Evolutionary conservation across 23 tunicate species (phyloP).

Genomic region (Trididemnum miniatum): DNA sequence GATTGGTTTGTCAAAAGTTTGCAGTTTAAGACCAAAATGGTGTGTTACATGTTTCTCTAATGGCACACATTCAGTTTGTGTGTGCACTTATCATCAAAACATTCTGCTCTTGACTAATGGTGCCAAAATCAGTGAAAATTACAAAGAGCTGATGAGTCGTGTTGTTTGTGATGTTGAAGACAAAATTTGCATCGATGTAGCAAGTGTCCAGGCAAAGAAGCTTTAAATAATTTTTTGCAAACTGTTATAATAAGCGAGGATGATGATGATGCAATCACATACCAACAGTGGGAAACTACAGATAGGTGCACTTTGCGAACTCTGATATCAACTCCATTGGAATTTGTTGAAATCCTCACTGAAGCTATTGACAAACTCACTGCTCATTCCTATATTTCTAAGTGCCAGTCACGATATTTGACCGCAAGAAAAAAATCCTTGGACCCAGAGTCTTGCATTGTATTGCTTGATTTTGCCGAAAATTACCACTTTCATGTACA

Average conservation of each 20-base stretch:
- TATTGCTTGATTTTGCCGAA: conserved; percentile 26
- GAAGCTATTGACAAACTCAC: not conserved
- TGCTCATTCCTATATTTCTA: not conserved
- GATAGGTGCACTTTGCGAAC: not conserved
- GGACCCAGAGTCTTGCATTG: not conserved
- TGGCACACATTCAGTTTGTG: conserved; percentile 29
- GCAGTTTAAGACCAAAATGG: conserved; percentile 17
- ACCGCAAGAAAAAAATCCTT: not conserved
- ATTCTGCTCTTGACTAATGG: not conserved
- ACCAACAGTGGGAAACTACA: conserved; percentile 7
- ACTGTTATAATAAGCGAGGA: not conserved
- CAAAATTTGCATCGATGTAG: conserved; percentile 18
- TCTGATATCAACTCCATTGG: not conserved
- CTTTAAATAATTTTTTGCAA: not conserved
- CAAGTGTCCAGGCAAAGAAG: conserved; percentile 13
- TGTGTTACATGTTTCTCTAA: not conserved
- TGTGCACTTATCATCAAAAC: conserved; percentile 15
- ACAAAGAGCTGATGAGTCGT: not conserved
- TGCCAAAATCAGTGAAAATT: not conserved
- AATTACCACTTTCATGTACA: not conserved
- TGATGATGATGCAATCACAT: not conserved
- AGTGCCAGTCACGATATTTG: conserved; percentile 14
- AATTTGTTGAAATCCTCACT: not conserved
- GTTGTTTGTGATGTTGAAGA: conserved; percentile 14
- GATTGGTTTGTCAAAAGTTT: conserved; percentile 26